Conservation (phyloP, 37 sponge, comb jelly and placozoan genomes). For the Oopsacas minuta region DNA sequence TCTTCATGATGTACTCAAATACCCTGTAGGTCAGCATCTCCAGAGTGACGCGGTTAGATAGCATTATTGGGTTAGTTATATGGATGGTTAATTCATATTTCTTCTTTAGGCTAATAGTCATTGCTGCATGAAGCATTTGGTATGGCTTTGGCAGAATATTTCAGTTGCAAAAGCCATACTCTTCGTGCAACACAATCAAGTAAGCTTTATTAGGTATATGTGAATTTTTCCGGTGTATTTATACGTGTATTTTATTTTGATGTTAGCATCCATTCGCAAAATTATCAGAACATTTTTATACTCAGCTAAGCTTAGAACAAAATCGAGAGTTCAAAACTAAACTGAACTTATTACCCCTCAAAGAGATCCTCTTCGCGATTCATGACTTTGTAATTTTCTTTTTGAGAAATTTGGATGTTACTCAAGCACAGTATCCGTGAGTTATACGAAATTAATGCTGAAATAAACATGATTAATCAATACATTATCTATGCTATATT, state of each 20-base stretch:
- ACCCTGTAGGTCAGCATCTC: background rate
- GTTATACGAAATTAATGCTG: no score
- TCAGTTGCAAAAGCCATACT: background rate
- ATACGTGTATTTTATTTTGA: background rate
- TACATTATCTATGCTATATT: no score
- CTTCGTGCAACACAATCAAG: background rate
- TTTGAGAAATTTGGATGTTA: background rate
- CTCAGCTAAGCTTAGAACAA: background rate
- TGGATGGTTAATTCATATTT: background rate
- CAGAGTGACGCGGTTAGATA: slow-evolving; percentile 7
- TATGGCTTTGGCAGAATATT: background rate
- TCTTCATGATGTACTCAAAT: slow-evolving; percentile 12
- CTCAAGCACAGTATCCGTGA: slow-evolving; percentile 8
- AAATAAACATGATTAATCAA: no score
- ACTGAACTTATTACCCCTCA: background rate
- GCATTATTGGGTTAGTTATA: background rate
- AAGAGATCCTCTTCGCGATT: background rate
- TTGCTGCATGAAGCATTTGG: background rate
- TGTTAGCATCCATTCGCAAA: background rate
- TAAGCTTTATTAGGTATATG: background rate
- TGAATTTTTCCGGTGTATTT: background rate
- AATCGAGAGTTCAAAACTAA: background rate
- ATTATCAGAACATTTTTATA: background rate
- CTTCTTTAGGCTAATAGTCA: background rate
- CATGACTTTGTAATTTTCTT: slow-evolving; percentile 17